A percentile compares a stretch with the other conserved stretches of the same genome.
These are phyloP conservation scores for Mongoloraphidia duomilia DNA, from an alignment of 2,888 invertebrate genomes.

Conservation along the genomic window DNA sequence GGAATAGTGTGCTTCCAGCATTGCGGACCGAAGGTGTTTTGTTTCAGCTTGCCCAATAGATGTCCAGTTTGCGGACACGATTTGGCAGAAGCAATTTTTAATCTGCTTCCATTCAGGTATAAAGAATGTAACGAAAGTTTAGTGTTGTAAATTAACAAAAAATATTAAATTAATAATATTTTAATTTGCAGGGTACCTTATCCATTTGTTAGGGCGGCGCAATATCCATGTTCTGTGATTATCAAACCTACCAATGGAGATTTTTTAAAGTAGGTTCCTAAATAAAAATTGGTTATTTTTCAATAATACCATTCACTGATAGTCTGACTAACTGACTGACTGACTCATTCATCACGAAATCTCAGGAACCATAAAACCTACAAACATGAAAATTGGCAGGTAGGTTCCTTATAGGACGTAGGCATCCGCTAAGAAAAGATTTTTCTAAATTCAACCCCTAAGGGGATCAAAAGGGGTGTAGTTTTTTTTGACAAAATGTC, in stretches of 20 bases:
- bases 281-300: neutral
- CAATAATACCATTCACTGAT: neutral
- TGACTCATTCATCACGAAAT: too few relatives aligned
- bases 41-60: conserved; percentile 56
- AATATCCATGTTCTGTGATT: conserved; percentile 67
- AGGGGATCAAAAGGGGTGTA: too few relatives aligned
- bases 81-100: conserved; percentile 36
- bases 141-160: conserved; percentile 2
- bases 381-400: too few relatives aligned
- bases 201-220: conserved; percentile 70
- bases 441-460: too few relatives aligned
- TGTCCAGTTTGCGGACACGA: conserved; percentile 67
- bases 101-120: conserved; percentile 63
- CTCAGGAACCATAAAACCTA: too few relatives aligned
- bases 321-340: too few relatives aligned
- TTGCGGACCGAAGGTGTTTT: conserved; percentile 71
- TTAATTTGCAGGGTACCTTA: conserved; percentile 55
- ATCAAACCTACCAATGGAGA: conserved; percentile 79
- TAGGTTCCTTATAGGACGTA: too few relatives aligned
- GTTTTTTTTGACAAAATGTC: too few relatives aligned
- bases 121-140: neutral
- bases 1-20: conserved; percentile 85
- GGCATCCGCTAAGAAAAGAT: too few relatives aligned
- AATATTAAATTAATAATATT: conserved; percentile 14
- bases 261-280: conserved; percentile 61